Evolutionary conservation across 2,888 invertebrate species (phyloP), one percentile per base, ranked within the genome.

Genomic region (Gnatocerus cornutus): DNA sequence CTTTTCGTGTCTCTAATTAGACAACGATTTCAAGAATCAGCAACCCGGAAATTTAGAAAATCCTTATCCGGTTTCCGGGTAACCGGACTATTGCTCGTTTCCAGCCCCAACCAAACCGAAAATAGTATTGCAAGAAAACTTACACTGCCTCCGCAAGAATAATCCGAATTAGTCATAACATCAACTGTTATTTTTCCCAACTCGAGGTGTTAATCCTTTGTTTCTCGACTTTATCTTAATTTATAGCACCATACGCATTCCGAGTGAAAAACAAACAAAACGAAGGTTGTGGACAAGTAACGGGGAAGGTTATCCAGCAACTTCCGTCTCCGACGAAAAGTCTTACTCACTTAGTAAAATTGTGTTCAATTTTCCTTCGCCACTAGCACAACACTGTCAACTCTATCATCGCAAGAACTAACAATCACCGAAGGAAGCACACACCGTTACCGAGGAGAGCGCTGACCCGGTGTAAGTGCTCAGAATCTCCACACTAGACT

Each of bases 381-480:
- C 62, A 50, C 50, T 29, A 3, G 61, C 53, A 63, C 62, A 53
- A 14, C 39, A 53, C 63, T 53, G 50, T 41, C 71, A 62, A 30
- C 63, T 55, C 56, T 39, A 50, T 12, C 13, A 43, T 59, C 16
- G 58, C 16, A 56, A 71, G 61, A 53, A 62, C 65, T 56, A 70
- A 65, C 69, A 61, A 52, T 63, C 73, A 74, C 53, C 72, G 73
- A 73, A 71, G 74, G 75, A 75, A 76, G 69, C 70, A 71, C 72
- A 68, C 72, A 78, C 77, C 77, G 79, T 79, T 78, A 78, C 75
- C 66, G 73, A 65, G 69, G 76, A 76, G 81, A 78, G 75, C 80
- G 78, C 76, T 81, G 81, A 80, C 81, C 81, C 75, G 78, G 14
- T 53, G 45, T 52, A 14, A 53, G 41, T 46, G 53, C 10, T 33